Evolutionary conservation across 1,140 invertebrate species (phyloP).

Genomic region (Apolygus lucorum): DNA sequence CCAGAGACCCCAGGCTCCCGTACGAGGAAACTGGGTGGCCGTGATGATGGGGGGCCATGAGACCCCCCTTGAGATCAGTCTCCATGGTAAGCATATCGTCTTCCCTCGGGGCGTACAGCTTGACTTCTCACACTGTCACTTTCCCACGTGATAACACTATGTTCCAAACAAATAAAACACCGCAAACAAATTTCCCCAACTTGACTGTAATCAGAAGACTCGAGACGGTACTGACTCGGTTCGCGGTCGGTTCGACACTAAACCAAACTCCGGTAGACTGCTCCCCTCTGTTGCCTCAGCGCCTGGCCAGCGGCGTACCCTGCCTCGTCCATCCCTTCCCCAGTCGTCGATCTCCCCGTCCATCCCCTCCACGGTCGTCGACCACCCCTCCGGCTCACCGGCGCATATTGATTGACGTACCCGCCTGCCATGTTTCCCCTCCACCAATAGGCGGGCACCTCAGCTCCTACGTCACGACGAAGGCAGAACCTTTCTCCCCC

Average conservation of each 20-base stretch:
- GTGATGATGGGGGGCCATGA: slow-evolving; percentile 43
- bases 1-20: slow-evolving; percentile 52
- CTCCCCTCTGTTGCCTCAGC: neutral
- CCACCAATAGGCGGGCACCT: slow-evolving; percentile 28
- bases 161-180: neutral
- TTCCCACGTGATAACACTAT: neutral
- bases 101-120: slow-evolving; percentile 59
- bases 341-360: no score
- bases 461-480: slow-evolving; percentile 27
- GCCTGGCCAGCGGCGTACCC: neutral
- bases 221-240: slow-evolving; percentile 19
- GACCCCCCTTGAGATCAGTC: slow-evolving; percentile 75
- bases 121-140: slow-evolving; percentile 37
- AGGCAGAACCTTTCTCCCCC: slow-evolving; percentile 13
- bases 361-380: slow-evolving; percentile 5
- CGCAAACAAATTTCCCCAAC: neutral
- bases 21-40: slow-evolving; percentile 43
- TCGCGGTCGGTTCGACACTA: slow-evolving; percentile 20
- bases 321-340: neutral
- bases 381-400: slow-evolving; percentile 19
- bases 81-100: slow-evolving; percentile 81
- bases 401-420: slow-evolving; percentile 33
- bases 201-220: slow-evolving; percentile 1
- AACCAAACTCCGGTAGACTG: neutral
- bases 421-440: slow-evolving; percentile 32